Evolutionary conservation across 2,797 vertebrate genomes (phyloP).

Genomic region (Pangasius djambal): DNA sequence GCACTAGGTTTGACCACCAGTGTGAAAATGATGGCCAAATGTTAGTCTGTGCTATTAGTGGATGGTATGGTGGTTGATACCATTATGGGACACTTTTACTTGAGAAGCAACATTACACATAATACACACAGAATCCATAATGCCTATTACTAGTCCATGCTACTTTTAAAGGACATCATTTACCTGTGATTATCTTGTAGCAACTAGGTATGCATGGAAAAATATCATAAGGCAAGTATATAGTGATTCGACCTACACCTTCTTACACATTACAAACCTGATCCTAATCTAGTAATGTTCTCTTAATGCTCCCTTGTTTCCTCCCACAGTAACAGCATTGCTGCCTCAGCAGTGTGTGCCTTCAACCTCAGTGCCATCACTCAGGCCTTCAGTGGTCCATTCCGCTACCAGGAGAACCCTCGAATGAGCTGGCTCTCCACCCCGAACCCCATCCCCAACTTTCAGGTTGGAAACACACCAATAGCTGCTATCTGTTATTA

Average conservation of each 20-base stretch:
- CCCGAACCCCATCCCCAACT: constrained; percentile 91
- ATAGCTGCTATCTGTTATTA: background rate
- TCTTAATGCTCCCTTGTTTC: background rate
- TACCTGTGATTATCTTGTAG: background rate
- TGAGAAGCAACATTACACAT: background rate
- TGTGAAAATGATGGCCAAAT: background rate
- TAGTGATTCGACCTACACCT: background rate
- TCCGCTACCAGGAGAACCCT: constrained; percentile 95
- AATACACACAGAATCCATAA: background rate
- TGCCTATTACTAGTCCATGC: background rate
- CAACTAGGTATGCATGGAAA: background rate
- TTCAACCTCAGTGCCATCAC: constrained; percentile 93
- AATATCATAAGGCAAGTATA: no score
- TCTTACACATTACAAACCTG: background rate
- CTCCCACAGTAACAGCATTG: constrained; percentile 89
- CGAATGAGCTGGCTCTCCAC: constrained; percentile 92
- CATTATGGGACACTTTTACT: background rate
- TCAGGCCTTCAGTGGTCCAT: constrained; percentile 89
- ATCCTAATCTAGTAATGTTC: background rate
- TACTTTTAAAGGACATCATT: background rate
- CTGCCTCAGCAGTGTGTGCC: constrained; percentile 92
- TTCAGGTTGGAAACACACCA: constrained; percentile 80
- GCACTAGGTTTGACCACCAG: background rate
- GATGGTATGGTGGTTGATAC: background rate
- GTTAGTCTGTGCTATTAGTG: background rate